Conservation (phyloP, 2,888 invertebrate genomes). For the Synanthedon tipuliformis region DNA sequence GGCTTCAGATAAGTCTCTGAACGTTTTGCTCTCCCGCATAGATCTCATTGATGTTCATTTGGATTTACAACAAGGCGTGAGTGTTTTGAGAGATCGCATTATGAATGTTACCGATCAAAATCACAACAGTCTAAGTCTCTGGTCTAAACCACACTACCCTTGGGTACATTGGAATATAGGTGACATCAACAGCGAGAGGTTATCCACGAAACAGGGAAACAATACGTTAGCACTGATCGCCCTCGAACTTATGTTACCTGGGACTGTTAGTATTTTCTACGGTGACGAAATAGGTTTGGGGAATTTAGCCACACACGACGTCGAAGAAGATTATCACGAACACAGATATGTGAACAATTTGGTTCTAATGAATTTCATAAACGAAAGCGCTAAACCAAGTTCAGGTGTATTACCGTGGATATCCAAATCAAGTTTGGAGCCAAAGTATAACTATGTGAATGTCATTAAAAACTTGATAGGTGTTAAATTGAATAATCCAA, state of each 20-base stretch:
- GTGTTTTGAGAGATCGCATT: conserved; percentile 70
- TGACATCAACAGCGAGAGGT: conserved; percentile 71
- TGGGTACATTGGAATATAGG: conserved; percentile 87
- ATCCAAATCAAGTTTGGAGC: conserved; percentile 61
- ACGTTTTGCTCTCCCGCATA: conserved; percentile 73
- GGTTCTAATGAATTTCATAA: conserved; percentile 76
- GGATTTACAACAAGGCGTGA: conserved; percentile 68
- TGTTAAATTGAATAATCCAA: conserved; percentile 73
- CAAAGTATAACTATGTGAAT: conserved; percentile 62
- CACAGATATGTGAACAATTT: conserved; percentile 75
- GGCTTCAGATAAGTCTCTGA: conserved; percentile 54
- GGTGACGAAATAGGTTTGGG: conserved; percentile 88
- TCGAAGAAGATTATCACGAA: conserved; percentile 69
- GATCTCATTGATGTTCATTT: conserved; percentile 80
- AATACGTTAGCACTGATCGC: conserved; percentile 77
- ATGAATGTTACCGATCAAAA: conserved; percentile 66
- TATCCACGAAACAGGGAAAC: conserved; percentile 70
- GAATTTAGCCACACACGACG: conserved; percentile 59
- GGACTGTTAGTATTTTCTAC: conserved; percentile 87
- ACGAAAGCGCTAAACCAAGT: conserved; percentile 30
- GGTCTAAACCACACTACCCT: conserved; percentile 73
- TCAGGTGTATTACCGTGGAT: conserved; percentile 74
- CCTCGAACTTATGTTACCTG: conserved; percentile 86
- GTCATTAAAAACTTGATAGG: conserved; percentile 71
- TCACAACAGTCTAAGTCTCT: conserved; percentile 59